Conservation (phyloP, 2,113 vertebrate genomes). For the Tichodroma muraria region DNA sequence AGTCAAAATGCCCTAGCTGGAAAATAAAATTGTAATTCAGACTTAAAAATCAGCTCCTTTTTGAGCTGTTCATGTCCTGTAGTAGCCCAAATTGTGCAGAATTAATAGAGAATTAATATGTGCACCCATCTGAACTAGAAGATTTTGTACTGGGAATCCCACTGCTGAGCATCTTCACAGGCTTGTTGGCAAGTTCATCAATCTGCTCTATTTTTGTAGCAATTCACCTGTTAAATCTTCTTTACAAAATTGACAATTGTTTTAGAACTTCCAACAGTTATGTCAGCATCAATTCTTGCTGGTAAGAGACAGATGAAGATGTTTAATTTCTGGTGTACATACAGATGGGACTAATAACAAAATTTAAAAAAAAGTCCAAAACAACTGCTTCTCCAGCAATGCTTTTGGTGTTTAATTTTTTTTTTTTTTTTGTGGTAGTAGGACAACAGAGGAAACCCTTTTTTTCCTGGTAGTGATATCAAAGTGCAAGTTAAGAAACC, state of each 20-base stretch:
- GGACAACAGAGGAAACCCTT: neutral
- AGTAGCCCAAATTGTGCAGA: neutral
- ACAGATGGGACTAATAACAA: neutral
- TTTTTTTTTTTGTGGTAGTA: neutral
- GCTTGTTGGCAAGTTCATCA: neutral
- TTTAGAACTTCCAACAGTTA: neutral
- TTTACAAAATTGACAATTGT: neutral
- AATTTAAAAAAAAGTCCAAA: neutral
- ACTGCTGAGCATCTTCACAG: neutral
- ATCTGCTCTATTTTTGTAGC: neutral
- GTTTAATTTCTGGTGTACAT: neutral
- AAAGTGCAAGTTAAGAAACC: neutral
- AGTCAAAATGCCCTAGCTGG: neutral
- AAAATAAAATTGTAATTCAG: neutral
- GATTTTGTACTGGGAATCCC: neutral
- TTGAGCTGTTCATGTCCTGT: neutral
- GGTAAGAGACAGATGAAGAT: neutral
- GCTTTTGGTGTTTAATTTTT: neutral
- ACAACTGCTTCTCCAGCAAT: neutral
- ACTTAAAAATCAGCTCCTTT: neutral
- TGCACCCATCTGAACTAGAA: neutral
- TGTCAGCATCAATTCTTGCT: neutral
- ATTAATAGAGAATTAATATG: neutral
- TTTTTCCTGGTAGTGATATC: neutral
- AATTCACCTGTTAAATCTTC: neutral